Conservation (phyloP, 2,797 vertebrate genomes). For the Avahi laniger region DNA sequence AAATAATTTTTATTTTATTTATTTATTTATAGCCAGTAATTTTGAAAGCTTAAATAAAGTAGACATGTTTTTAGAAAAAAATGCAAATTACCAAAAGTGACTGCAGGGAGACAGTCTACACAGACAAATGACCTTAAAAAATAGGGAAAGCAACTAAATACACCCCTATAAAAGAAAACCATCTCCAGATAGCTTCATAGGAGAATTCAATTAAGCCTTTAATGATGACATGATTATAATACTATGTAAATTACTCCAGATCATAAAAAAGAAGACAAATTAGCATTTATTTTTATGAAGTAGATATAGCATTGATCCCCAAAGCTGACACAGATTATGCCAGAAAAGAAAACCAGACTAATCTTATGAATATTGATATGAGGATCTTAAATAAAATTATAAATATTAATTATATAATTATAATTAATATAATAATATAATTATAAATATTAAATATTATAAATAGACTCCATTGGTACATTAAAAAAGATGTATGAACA, state of each 20-base stretch:
- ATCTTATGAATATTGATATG: background rate
- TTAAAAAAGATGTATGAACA: background rate
- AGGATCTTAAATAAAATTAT: background rate
- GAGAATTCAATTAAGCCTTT: background rate
- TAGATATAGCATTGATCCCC: background rate
- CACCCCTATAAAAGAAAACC: background rate
- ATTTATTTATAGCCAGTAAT: background rate
- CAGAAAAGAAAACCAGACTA: background rate
- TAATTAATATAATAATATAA: too few species aligned
- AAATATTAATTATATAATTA: too few species aligned
- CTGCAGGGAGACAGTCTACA: background rate
- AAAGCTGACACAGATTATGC: background rate
- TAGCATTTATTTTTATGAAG: background rate
- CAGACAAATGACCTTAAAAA: background rate
- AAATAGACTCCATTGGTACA: background rate
- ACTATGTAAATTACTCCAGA: background rate
- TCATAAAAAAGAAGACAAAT: background rate
- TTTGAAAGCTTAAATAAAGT: background rate
- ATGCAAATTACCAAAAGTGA: background rate
- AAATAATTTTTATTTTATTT: background rate
- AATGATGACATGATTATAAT: background rate
- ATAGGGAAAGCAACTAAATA: background rate
- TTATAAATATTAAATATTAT: background rate
- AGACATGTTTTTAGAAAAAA: background rate
- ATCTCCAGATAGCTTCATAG: background rate